These are phyloP conservation scores for Gonatopus flavifemur DNA, from an alignment of 1,140 invertebrate species.

Conservation along the genomic window DNA sequence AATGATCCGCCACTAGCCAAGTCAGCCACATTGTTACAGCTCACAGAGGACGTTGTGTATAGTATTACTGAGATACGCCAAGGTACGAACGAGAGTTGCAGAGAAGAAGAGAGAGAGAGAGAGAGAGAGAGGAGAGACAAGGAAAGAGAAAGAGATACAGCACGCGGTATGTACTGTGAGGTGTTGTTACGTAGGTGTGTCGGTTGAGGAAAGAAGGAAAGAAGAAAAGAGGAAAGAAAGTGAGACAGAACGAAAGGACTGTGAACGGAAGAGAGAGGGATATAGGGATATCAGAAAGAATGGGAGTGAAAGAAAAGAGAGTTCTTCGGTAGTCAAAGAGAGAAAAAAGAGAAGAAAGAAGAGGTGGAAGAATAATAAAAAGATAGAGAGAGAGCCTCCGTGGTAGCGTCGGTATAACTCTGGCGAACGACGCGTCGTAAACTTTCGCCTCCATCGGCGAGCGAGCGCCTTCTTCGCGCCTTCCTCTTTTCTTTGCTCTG, in stretches of 20 bases:
- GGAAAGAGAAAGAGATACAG: too few species aligned
- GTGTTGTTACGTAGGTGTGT: slow-evolving; percentile 33
- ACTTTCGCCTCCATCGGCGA: slow-evolving; percentile 53
- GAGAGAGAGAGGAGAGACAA: too few species aligned
- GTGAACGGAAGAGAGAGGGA: slow-evolving; percentile 13
- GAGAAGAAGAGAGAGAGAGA: too few species aligned
- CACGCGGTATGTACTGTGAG: slow-evolving; percentile 27
- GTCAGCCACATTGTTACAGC: slow-evolving; percentile 34
- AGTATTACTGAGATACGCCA: slow-evolving; percentile 32
- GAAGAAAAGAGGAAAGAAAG: neutral
- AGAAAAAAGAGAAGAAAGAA: slow-evolving; percentile 14
- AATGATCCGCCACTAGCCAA: slow-evolving; percentile 29
- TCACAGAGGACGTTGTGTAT: slow-evolving; percentile 17
- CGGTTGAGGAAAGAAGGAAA: slow-evolving; percentile 5
- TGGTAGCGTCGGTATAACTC: slow-evolving; percentile 54
- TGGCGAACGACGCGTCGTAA: slow-evolving; percentile 51
- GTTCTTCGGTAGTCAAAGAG: neutral
- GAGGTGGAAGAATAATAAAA: slow-evolving; percentile 12
- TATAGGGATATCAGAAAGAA: slow-evolving; percentile 3
- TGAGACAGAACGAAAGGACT: neutral
- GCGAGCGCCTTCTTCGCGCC: slow-evolving; percentile 43
- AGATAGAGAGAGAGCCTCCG: slow-evolving; percentile 26
- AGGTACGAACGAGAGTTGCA: too few species aligned
- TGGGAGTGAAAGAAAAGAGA: slow-evolving; percentile 2
- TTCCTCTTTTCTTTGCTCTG: slow-evolving; percentile 24